Evolutionary conservation across 2,113 vertebrate genomes (phyloP).

Genomic region (Sturnira hondurensis): DNA sequence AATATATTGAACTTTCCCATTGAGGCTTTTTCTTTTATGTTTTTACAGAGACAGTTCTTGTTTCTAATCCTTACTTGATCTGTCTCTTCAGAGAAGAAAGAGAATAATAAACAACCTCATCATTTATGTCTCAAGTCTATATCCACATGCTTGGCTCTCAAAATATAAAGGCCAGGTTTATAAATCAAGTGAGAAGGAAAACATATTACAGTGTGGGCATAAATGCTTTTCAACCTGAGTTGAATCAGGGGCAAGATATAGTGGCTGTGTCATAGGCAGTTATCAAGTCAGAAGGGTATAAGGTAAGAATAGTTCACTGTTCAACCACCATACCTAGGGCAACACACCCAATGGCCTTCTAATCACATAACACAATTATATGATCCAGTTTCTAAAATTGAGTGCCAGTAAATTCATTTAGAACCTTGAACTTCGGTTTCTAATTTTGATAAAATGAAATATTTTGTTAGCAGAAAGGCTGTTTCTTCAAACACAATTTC

Average conservation of each 20-base stretch:
- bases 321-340: neutral
- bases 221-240: slow-evolving; percentile 51
- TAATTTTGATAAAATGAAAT: neutral
- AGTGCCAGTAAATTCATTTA: neutral
- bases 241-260: slow-evolving; percentile 40
- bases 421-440: neutral
- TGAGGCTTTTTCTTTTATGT: neutral
- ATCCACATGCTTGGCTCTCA: slow-evolving; percentile 49
- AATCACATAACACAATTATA: neutral
- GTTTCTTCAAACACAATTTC: neutral
- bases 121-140: slow-evolving; percentile 52
- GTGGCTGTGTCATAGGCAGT: slow-evolving; percentile 8
- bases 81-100: slow-evolving; percentile 46
- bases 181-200: slow-evolving; percentile 62
- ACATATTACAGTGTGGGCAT: slow-evolving; percentile 20
- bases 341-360: neutral
- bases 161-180: slow-evolving; percentile 61
- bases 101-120: slow-evolving; percentile 55
- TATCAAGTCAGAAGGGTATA: slow-evolving; percentile 33
- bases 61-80: slow-evolving; percentile 9
- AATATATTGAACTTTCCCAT: neutral
- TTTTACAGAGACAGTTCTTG: slow-evolving; percentile 1
- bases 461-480: neutral
- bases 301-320: neutral
- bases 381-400: neutral